phyloP scores from a whole-genome alignment of 2,888 invertebrate species.

The Griposia aprilina region DNA sequence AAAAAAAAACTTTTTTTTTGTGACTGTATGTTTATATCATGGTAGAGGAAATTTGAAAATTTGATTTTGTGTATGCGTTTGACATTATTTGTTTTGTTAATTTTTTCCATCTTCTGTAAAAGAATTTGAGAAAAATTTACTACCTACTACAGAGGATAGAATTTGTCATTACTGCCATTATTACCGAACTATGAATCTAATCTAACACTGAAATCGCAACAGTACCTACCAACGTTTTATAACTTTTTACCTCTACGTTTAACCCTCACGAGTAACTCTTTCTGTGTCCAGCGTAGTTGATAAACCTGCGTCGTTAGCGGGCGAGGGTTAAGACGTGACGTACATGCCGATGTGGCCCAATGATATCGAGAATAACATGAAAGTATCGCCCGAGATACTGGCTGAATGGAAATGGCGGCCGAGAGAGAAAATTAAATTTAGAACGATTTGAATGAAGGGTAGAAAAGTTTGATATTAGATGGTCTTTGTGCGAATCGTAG shows the following conservation, averaged over 20 bases:
- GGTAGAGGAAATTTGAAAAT: not conserved
- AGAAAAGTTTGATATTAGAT: constrained; percentile 3
- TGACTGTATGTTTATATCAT: not conserved
- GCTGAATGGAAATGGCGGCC: constrained; percentile 54
- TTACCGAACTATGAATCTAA: not conserved
- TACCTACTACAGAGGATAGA: not conserved
- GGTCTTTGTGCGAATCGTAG: constrained; percentile 2
- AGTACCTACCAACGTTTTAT: constrained; percentile 10
- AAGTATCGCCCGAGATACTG: constrained; percentile 56
- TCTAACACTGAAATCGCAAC: not conserved
- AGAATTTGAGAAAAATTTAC: too few species aligned
- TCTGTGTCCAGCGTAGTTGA: constrained; percentile 65
- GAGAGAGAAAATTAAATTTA: constrained; percentile 48
- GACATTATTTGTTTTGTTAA: not conserved
- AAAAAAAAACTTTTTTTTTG: constrained; percentile 70
- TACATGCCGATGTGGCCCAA: constrained; percentile 61
- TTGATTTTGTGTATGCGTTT: not conserved
- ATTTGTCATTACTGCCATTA: not conserved
- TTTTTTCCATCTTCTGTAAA: too few species aligned
- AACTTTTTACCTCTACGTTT: constrained; percentile 42
- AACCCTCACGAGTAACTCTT: constrained; percentile 59
- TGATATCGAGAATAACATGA: constrained; percentile 66
- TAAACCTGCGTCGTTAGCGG: constrained; percentile 71
- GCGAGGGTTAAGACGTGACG: constrained; percentile 71
- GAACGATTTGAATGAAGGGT: constrained; percentile 43